These are phyloP conservation scores for Threskiornis aethiopicus DNA, from an alignment of 2,797 vertebrate genomes.

Conservation along the genomic window DNA sequence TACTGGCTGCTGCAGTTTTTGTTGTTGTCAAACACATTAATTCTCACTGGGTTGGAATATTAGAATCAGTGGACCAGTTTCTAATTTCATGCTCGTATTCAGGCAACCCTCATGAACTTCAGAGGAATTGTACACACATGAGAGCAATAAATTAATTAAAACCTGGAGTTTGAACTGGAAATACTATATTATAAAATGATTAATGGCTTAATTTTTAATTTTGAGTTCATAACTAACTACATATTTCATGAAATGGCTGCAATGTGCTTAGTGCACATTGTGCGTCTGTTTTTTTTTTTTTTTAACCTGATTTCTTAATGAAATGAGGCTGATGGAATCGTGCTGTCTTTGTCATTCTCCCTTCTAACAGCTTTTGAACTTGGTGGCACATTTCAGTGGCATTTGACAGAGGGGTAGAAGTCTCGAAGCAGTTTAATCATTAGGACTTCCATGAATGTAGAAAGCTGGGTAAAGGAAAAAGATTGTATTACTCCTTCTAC, in stretches of 20 bases:
- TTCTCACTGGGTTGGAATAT: background rate
- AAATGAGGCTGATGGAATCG: background rate
- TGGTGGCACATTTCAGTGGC: background rate
- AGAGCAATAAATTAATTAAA: background rate
- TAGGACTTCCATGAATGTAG: background rate
- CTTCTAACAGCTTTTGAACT: background rate
- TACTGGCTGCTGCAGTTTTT: background rate
- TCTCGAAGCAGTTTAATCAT: background rate
- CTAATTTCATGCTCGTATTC: background rate
- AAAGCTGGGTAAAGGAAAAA: background rate
- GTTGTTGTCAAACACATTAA: background rate
- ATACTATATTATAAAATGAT: background rate
- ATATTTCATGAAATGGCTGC: background rate
- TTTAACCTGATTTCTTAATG: background rate
- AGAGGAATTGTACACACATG: background rate
- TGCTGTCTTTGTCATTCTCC: background rate
- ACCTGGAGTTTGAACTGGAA: background rate
- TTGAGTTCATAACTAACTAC: background rate
- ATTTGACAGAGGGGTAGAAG: background rate
- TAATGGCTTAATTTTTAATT: conserved; percentile 2
- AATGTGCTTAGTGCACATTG: background rate
- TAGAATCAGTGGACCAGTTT: background rate
- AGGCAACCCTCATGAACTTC: background rate
- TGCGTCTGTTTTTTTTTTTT: background rate
- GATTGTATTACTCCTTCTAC: background rate